These are phyloP conservation scores for Laticauda laticaudata DNA, from an alignment of 2,113 vertebrate genomes.

Conservation along the genomic window DNA sequence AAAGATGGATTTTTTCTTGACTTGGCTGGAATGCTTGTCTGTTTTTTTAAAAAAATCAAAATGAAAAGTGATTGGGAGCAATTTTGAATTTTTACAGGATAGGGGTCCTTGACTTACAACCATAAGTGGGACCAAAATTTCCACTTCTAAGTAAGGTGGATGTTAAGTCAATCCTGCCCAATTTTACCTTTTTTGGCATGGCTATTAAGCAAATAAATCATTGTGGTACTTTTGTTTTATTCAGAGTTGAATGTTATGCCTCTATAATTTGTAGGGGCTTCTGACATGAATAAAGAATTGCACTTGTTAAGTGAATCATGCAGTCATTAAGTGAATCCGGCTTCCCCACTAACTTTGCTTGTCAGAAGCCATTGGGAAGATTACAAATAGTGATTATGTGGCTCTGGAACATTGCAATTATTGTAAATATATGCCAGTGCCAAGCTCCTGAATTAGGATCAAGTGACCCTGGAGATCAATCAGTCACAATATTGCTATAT, in stretches of 20 bases:
- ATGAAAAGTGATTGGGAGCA: background rate
- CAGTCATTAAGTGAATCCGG: too few relatives aligned
- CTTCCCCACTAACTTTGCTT: too few relatives aligned
- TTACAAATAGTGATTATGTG: too few relatives aligned
- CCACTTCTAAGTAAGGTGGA: background rate
- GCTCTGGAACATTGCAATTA: too few relatives aligned
- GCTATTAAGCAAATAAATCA: background rate
- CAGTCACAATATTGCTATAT: too few relatives aligned
- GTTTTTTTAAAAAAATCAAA: slow-evolving; percentile 20
- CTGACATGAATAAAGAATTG: too few relatives aligned
- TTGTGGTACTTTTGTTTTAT: background rate
- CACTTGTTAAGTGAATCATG: too few relatives aligned
- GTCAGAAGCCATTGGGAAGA: too few relatives aligned
- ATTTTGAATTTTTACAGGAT: background rate
- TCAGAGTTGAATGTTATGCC: background rate
- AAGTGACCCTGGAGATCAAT: too few relatives aligned
- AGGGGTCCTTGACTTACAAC: background rate
- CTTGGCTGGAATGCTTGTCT: slow-evolving; percentile 66
- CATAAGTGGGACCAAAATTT: background rate
- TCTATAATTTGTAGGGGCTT: too few relatives aligned
- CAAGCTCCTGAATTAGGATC: too few relatives aligned
- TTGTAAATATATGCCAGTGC: too few relatives aligned
- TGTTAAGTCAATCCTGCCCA: background rate
- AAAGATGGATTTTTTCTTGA: slow-evolving; percentile 34
- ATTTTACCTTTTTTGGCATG: background rate